Conservation (phyloP, 2,888 invertebrate species). For the Campoplex capitator region DNA sequence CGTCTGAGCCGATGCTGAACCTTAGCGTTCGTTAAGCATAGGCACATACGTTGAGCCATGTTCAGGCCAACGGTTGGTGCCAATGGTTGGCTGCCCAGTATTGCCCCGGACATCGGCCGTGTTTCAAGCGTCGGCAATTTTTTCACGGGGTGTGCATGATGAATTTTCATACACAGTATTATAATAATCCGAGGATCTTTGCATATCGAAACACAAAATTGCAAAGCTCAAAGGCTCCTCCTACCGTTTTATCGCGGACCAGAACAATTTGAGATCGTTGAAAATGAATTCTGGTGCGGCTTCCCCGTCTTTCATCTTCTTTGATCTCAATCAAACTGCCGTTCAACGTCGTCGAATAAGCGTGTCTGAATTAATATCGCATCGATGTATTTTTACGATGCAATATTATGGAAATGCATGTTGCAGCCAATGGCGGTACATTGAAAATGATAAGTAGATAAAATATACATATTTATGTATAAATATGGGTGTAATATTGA, state of each 20-base stretch:
- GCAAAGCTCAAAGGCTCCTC: neutral
- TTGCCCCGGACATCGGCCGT: too few species aligned
- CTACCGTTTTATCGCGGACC: too few species aligned
- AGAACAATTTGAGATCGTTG: slow-evolving; percentile 19
- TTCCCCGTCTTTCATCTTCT: slow-evolving; percentile 38
- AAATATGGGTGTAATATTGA: neutral
- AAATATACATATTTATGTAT: slow-evolving; percentile 15
- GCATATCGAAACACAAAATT: neutral
- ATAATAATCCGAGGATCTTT: neutral
- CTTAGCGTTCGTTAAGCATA: too few species aligned
- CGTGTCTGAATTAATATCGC: slow-evolving; percentile 32
- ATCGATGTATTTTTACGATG: slow-evolving; percentile 51
- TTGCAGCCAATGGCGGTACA: slow-evolving; percentile 57
- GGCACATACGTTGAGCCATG: too few species aligned
- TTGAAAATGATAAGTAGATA: slow-evolving; percentile 18
- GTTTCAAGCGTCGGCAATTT: too few species aligned
- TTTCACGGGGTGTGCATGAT: neutral
- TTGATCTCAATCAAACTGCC: slow-evolving; percentile 60
- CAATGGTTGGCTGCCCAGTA: too few species aligned
- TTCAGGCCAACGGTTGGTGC: too few species aligned
- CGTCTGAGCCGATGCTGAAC: too few species aligned
- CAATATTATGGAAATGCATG: slow-evolving; percentile 58
- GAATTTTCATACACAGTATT: neutral
- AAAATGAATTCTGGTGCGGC: slow-evolving; percentile 30
- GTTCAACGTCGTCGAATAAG: slow-evolving; percentile 57